Percentiles rank a stretch among this genome's conserved stretches.
These are phyloP conservation scores for Antheraea assamensis DNA, from an alignment of 2,888 invertebrate species.

Conservation along the genomic window DNA sequence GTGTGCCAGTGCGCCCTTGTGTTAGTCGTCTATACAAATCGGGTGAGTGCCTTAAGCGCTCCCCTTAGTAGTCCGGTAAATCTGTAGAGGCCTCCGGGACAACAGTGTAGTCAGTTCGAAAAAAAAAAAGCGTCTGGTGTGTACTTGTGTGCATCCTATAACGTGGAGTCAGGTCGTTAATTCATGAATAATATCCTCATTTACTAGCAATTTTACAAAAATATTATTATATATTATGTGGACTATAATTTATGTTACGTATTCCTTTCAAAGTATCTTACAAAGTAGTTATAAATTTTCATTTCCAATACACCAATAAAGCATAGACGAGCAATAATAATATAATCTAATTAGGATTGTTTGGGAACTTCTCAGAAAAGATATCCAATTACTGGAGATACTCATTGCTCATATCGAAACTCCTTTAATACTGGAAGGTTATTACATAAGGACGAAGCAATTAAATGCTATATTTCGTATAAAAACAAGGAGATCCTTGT, in stretches of 20 bases:
- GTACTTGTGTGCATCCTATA: background rate
- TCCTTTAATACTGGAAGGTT: background rate
- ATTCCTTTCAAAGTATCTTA: background rate
- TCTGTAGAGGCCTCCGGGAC: too few relatives aligned
- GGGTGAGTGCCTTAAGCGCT: too few relatives aligned
- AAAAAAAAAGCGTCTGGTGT: too few relatives aligned
- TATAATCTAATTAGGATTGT: slow-evolving; percentile 18
- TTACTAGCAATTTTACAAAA: background rate
- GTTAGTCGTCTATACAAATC: too few relatives aligned
- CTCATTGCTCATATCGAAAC: slow-evolving; percentile 7
- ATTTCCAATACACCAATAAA: slow-evolving; percentile 3
- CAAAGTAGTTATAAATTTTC: background rate
- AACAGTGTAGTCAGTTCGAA: too few relatives aligned
- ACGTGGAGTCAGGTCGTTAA: background rate
- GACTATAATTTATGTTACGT: background rate
- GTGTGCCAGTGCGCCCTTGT: too few relatives aligned
- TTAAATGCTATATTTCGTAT: background rate
- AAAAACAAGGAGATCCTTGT: too few relatives aligned
- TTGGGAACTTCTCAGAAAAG: slow-evolving; percentile 24
- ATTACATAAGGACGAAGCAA: slow-evolving; percentile 1
- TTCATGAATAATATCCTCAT: background rate
- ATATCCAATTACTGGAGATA: slow-evolving; percentile 33
- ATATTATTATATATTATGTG: background rate
- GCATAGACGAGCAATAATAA: slow-evolving; percentile 21
- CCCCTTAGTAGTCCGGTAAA: too few relatives aligned